Percentiles rank a stretch among this genome's conserved stretches.
phyloP scores from a whole-genome alignment of 92 coral and sea anemone genomes.

The Epizoanthus illoricatus region DNA sequence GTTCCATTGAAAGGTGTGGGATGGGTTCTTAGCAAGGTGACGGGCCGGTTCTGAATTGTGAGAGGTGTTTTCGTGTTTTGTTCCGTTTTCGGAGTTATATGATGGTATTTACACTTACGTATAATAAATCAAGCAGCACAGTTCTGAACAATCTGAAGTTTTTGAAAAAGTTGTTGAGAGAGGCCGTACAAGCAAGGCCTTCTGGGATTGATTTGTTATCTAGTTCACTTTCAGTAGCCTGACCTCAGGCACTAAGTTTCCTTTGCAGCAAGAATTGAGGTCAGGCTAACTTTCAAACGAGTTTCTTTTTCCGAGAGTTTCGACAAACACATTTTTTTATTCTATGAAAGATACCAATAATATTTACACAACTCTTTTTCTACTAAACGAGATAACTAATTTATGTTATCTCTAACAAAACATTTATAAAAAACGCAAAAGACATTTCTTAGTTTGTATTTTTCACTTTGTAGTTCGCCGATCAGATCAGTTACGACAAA shows the following conservation, averaged over 20 bases:
- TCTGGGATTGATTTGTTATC: too few relatives aligned
- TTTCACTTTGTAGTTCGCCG: constrained; percentile 14
- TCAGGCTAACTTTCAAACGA: too few relatives aligned
- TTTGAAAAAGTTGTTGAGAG: background rate
- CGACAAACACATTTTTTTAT: background rate
- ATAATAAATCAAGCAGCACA: background rate
- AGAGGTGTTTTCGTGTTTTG: too few relatives aligned
- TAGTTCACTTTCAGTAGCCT: too few relatives aligned
- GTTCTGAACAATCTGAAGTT: background rate
- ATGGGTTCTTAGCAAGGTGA: too few relatives aligned
- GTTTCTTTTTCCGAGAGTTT: too few relatives aligned
- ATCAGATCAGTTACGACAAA: background rate
- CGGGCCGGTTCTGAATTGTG: too few relatives aligned
- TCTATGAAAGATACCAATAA: background rate
- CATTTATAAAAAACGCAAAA: constrained; percentile 5
- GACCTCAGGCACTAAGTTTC: too few relatives aligned
- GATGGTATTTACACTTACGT: background rate
- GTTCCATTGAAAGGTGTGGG: too few relatives aligned
- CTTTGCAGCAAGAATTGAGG: too few relatives aligned
- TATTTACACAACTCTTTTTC: background rate
- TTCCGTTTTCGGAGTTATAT: too few relatives aligned
- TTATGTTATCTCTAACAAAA: constrained; percentile 27
- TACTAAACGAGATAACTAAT: background rate
- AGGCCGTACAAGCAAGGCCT: too few relatives aligned
- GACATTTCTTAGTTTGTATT: background rate